phyloP scores from a whole-genome alignment of 2,797 vertebrate species.

The Rachycentron canadum region DNA sequence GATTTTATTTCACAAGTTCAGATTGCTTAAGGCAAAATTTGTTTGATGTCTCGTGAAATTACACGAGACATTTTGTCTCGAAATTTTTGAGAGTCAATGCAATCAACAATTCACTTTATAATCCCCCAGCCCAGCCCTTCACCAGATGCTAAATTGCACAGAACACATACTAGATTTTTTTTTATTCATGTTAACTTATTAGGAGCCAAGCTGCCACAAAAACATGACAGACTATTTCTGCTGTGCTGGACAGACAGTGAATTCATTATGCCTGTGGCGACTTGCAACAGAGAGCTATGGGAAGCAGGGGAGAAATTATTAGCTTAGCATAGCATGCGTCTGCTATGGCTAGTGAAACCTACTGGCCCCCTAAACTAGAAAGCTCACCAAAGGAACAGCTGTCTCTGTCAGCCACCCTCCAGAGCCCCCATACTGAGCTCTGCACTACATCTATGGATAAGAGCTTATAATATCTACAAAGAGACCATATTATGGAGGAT shows the following conservation, averaged over 20 bases:
- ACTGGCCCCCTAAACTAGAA: slow-evolving; percentile 44
- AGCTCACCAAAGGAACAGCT: slow-evolving; percentile 72
- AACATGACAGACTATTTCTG: slow-evolving; percentile 78
- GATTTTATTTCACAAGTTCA: slow-evolving; percentile 27
- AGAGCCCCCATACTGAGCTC: slow-evolving; percentile 68
- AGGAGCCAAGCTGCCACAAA: slow-evolving; percentile 82
- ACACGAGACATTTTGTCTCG: too few species aligned
- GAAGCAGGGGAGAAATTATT: slow-evolving; percentile 36
- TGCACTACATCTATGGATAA: slow-evolving; percentile 41
- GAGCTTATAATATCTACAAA: slow-evolving; percentile 25
- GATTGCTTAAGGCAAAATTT: slow-evolving; percentile 25
- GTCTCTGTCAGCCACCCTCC: slow-evolving; percentile 76
- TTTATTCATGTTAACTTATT: slow-evolving; percentile 14
- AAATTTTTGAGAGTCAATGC: not conserved
- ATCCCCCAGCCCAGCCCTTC: not conserved
- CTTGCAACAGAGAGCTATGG: slow-evolving; percentile 24
- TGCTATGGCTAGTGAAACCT: slow-evolving; percentile 41
- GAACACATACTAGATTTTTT: slow-evolving; percentile 9
- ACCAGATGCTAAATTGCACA: slow-evolving; percentile 6
- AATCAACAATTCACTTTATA: not conserved
- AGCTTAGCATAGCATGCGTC: slow-evolving; percentile 61
- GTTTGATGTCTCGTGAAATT: too few species aligned
- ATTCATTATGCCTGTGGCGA: slow-evolving; percentile 64
- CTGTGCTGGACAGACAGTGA: slow-evolving; percentile 54
- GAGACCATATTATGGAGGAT: slow-evolving; percentile 12